Conservation (phyloP, 2,888 invertebrate genomes). For the Helobdella robusta region DNA sequence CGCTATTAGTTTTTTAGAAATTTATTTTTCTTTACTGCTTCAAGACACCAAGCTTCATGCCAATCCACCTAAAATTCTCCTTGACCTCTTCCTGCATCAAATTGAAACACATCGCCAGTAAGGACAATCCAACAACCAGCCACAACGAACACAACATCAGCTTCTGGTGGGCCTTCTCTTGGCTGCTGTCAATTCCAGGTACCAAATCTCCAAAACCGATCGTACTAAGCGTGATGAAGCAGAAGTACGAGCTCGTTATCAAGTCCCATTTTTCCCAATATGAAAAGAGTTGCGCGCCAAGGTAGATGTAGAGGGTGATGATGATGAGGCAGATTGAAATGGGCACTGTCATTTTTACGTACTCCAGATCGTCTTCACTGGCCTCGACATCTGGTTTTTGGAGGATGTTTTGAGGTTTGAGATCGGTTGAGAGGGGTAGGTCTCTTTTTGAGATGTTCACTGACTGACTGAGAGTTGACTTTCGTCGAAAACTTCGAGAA, state of each 20-base stretch:
- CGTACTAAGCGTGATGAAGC: constrained; percentile 50
- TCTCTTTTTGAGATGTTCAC: too few species aligned
- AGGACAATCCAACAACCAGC: constrained; percentile 49
- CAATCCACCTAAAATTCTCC: constrained; percentile 45
- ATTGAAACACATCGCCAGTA: constrained; percentile 51
- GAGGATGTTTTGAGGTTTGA: too few species aligned
- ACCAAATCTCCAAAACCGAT: constrained; percentile 51
- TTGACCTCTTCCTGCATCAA: constrained; percentile 50
- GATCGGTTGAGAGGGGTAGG: too few species aligned
- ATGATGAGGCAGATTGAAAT: constrained; percentile 77
- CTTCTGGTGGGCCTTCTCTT: constrained; percentile 43
- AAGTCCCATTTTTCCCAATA: constrained; percentile 87
- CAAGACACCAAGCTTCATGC: constrained; percentile 44
- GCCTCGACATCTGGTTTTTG: background rate
- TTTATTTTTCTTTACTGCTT: constrained; percentile 24
- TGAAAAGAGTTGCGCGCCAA: constrained; percentile 80
- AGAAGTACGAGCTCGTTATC: constrained; percentile 64
- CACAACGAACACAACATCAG: constrained; percentile 46
- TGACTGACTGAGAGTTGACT: too few species aligned
- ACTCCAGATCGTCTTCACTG: constrained; percentile 18
- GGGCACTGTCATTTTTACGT: constrained; percentile 58
- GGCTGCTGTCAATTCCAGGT: constrained; percentile 44
- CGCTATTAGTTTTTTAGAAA: too few species aligned
- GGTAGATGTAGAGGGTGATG: constrained; percentile 76
- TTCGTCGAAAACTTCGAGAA: too few species aligned